Base-by-base conservation (phyloP, 2,797 vertebrate species). In the Sarcophilus harrisii region DNA sequence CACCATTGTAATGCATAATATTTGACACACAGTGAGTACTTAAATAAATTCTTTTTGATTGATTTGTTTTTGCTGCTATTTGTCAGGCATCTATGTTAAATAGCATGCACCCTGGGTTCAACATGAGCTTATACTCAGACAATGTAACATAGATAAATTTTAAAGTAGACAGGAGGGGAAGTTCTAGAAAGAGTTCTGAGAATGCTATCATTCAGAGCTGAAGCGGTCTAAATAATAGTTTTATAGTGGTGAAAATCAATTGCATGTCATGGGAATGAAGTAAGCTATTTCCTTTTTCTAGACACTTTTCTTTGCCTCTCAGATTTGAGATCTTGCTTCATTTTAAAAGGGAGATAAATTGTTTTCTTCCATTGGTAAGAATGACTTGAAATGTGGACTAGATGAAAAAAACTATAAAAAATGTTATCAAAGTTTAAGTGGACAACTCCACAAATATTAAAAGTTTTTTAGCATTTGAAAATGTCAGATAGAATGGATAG, bases 401-500 rank as follows among this genome's bases (percentile, higher is more conserved):
- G 30, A 91, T 32, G 93, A 54, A 94, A 57, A 94, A 90, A n/a
- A 4, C 24, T 93, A 28, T 38, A 45, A 49, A 18, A 57, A 91
- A 21, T 73, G 45, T 49, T 92, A 91, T 30, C 62, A 59, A 92
- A 62, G 29, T 38, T 57, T 49, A 54, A 28, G 52, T 2, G 29
- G 58, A 66, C 27, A 91, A 58, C 0, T 52, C 91, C 0, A 58
- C 1, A 92, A 57, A 93, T 3, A 94, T 45, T 21, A 62, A 49
- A 66, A 3, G 92, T 58, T 60, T 91, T 28, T 18, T 38, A 57
- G 32, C 87, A 29, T 11, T 66, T 16, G 62, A 93, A 55, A 92
- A 95, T 60, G 52, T 90, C 45, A 95, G 58, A 60, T 94, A 18
- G 94, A 94, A 95, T 49, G 94, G 92, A 38, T 0, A 90, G n/a